These are phyloP conservation scores for Enteromius afrohamiltoni DNA, from an alignment of 2,797 vertebrate genomes.

Conservation along the genomic window DNA sequence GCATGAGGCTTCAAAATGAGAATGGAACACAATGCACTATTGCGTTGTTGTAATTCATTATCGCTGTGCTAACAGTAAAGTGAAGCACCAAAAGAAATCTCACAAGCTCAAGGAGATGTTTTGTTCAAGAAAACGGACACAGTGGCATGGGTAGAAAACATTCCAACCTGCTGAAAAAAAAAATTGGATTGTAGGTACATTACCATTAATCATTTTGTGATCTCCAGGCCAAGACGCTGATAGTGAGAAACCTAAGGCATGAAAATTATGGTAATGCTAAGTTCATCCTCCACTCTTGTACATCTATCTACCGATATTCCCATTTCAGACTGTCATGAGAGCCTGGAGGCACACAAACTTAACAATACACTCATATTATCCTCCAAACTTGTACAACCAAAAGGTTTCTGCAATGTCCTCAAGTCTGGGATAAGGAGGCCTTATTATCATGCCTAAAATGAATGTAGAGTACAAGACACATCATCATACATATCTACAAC, in stretches of 20 bases:
- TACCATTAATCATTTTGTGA: neutral
- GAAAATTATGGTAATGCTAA: conserved; percentile 31
- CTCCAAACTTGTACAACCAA: neutral
- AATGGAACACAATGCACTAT: conserved; percentile 43
- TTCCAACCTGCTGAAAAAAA: neutral
- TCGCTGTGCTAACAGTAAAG: conserved; percentile 42
- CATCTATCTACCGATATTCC: neutral
- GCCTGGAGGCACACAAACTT: neutral
- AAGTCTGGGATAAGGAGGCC: neutral
- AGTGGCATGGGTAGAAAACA: conserved; percentile 23
- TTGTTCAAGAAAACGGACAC: neutral
- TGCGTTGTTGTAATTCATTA: conserved; percentile 48
- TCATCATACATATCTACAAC: conserved; percentile 6
- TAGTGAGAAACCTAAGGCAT: conserved; percentile 49
- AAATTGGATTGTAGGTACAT: conserved; percentile 1
- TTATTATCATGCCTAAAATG: conserved; percentile 14
- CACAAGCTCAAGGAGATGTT: neutral
- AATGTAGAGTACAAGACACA: neutral
- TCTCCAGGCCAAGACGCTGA: neutral
- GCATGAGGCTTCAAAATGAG: conserved; percentile 4
- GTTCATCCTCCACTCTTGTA: neutral
- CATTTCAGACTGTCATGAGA: conserved; percentile 5
- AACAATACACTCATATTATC: neutral
- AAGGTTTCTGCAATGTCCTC: neutral
- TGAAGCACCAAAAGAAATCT: conserved; percentile 43